Evolutionary conservation across 2,888 invertebrate genomes (phyloP).

Genomic region (Eristalis tenax): DNA sequence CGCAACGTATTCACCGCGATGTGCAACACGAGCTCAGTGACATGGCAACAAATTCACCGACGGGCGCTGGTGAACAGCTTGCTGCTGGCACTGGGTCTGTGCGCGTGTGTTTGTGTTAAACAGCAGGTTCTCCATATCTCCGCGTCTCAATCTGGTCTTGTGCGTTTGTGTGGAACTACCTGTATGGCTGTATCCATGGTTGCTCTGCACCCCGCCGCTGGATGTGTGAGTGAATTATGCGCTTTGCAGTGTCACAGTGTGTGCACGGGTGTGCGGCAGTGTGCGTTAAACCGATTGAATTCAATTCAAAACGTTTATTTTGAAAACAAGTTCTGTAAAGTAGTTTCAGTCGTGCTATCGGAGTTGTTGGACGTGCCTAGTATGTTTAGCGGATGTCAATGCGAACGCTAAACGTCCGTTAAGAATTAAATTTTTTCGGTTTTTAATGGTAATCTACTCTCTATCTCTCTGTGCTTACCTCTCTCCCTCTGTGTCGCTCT

Average conservation of each 20-base stretch:
- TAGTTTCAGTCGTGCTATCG: conserved; percentile 80
- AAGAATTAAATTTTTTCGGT: conserved; percentile 31
- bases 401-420: conserved; percentile 51
- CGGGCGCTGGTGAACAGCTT: background rate
- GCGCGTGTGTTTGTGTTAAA: background rate
- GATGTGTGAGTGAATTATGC: conserved; percentile 41
- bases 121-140: conserved; percentile 35
- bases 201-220: background rate
- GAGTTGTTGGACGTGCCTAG: conserved; percentile 77
- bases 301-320: conserved; percentile 68
- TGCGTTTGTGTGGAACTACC: conserved; percentile 46
- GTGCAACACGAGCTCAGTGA: conserved; percentile 28
- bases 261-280: background rate
- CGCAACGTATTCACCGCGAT: conserved; percentile 28
- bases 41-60: conserved; percentile 30
- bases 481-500: background rate
- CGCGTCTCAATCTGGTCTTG: background rate
- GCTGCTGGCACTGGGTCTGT: background rate
- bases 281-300: conserved; percentile 70
- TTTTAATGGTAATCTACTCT: background rate
- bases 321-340: conserved; percentile 80
- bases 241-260: conserved; percentile 28
- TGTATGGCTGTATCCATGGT: conserved; percentile 61
- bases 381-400: conserved; percentile 45
- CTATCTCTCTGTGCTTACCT: background rate